These are phyloP conservation scores for Proales similis DNA, from an alignment of 1,140 invertebrate genomes.

Conservation along the genomic window DNA sequence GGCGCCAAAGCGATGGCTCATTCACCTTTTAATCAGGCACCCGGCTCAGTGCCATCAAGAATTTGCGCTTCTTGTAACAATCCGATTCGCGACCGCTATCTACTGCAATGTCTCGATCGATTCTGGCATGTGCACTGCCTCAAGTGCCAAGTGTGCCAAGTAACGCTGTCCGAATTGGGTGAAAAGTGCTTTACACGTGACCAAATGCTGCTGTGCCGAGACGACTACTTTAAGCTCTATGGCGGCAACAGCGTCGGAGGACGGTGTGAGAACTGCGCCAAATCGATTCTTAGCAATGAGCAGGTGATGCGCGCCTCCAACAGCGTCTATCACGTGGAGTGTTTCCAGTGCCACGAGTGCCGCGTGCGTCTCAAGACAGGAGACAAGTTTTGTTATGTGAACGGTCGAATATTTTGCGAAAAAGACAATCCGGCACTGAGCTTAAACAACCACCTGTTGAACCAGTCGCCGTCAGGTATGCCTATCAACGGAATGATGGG, in stretches of 20 bases:
- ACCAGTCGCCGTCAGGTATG: conserved; percentile 3
- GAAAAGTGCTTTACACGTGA: conserved; percentile 29
- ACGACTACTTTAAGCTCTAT: conserved; percentile 22
- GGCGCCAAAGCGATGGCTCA: no score
- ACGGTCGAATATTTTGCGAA: conserved; percentile 31
- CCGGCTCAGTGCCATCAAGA: conserved; percentile 11
- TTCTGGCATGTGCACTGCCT: conserved; percentile 36
- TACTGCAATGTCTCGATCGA: conserved; percentile 8
- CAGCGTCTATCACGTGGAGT: conserved; percentile 29
- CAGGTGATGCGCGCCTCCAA: conserved; percentile 33
- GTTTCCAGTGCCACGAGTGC: conserved; percentile 20
- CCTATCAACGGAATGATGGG: background rate
- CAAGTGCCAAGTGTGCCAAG: conserved; percentile 6
- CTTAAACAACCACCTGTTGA: background rate
- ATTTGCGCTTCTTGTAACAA: conserved; percentile 19
- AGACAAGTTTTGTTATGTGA: conserved; percentile 19
- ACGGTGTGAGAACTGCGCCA: conserved; percentile 12
- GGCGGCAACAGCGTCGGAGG: conserved; percentile 2
- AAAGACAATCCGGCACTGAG: conserved; percentile 30
- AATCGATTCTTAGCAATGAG: conserved; percentile 20
- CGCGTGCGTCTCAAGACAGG: background rate
- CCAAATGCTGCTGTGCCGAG: conserved; percentile 8
- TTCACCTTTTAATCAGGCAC: background rate
- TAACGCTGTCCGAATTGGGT: conserved; percentile 1
- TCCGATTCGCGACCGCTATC: conserved; percentile 14